Base-by-base conservation (phyloP, 2,113 vertebrate genomes). In the Thermophis baileyi region DNA sequence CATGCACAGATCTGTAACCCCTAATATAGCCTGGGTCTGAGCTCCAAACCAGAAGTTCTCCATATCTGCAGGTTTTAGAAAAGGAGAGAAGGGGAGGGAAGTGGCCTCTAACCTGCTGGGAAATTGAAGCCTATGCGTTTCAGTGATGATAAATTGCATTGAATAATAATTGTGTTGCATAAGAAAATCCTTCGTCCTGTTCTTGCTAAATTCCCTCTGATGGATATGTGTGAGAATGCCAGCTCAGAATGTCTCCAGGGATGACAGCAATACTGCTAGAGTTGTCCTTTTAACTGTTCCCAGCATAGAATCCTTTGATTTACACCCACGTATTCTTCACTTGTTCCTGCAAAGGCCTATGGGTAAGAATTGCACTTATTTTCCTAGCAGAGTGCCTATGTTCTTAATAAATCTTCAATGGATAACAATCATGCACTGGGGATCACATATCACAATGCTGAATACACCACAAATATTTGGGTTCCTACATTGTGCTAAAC, bases 181-280 rank as follows among this genome's bases (percentile, higher is more conserved):
- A 46, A 85, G 53, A 54, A 86, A 91, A 86, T 25, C 57, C 85
- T 89, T 86, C 53, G 51, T 89, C 85, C 60, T 51, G 40, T 91
- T 89, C 53, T 50, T 50, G 12, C 35, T 91, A 57, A 89, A 89
- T 47, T 81, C 47, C n/a, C 35, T 85, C 24, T 30, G n/a, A 60
- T 63, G 87, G 60, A 86, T 49, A 47, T 5, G 46, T 63, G 69
- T 24, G 51, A 85, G 91, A 91, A 85, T 91, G 74, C 93, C 87
- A 93, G 60, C 51, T 50, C 86, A 46, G 60, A 91, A 85, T 30
- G 16, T 85, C 90, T 24, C 60, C 47, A 60, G 2, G 14, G 44
- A 24, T 27, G 55, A 8, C 4, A n/a, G 11, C 7, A 86, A 89
- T 51, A 2, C 0, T 3, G 0, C 1, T 3, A 1, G 0, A 4